phyloP scores from a whole-genome alignment of 2,888 invertebrate species.

The Smittia sp. region DNA sequence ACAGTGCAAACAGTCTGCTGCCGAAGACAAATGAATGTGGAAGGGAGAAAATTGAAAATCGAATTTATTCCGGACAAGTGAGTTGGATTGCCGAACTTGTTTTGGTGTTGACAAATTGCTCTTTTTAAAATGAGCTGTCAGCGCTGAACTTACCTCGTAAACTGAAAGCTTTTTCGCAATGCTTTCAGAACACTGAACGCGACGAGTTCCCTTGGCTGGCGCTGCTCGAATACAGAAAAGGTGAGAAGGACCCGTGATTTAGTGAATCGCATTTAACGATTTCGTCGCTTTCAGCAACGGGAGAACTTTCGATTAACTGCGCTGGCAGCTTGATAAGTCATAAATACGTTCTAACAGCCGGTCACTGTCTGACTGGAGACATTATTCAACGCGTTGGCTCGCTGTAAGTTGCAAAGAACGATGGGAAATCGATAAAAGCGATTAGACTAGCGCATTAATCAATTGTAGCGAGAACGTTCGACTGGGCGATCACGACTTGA shows the following conservation, averaged over 20 bases:
- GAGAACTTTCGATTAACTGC: slow-evolving; percentile 32
- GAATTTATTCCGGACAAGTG: slow-evolving; percentile 39
- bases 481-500: slow-evolving; percentile 32
- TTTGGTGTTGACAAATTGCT: background rate
- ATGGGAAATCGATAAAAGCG: background rate
- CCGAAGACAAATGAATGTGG: slow-evolving; percentile 30
- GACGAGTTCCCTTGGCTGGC: slow-evolving; percentile 40
- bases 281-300: slow-evolving; percentile 10
- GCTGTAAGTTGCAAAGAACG: slow-evolving; percentile 1
- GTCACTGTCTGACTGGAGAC: slow-evolving; percentile 28
- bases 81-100: background rate
- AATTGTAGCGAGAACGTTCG: slow-evolving; percentile 21
- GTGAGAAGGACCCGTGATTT: background rate
- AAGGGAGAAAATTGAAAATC: slow-evolving; percentile 31
- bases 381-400: slow-evolving; percentile 15
- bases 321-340: slow-evolving; percentile 36
- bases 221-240: slow-evolving; percentile 31
- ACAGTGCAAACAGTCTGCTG: slow-evolving; percentile 26
- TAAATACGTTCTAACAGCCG: slow-evolving; percentile 32
- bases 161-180: background rate
- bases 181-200: slow-evolving; percentile 16
- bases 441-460: background rate
- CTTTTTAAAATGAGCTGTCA: background rate
- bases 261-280: slow-evolving; percentile 9
- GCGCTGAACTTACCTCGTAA: background rate